Conservation (phyloP, 2,113 vertebrate species). For the Laticauda colubrina region DNA sequence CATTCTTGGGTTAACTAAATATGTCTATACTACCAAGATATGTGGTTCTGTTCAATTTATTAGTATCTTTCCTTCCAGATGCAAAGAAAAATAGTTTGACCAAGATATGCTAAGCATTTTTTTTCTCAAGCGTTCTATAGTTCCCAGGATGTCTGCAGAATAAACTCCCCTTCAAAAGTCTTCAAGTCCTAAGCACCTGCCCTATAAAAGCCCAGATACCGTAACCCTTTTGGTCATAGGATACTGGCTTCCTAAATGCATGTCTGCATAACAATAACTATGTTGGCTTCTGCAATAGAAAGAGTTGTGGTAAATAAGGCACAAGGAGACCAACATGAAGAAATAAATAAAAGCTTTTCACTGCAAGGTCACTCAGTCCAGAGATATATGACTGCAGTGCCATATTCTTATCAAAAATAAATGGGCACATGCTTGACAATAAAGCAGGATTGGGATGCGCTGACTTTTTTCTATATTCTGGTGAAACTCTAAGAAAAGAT, state of each 20-base stretch:
- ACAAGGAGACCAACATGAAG: not conserved
- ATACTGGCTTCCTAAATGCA: not conserved
- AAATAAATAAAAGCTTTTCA: not conserved
- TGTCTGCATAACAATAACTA: not conserved
- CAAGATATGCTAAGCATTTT: not conserved
- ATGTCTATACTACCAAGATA: not conserved
- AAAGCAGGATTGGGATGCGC: not conserved
- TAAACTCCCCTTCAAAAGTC: not conserved
- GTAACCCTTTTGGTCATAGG: not conserved
- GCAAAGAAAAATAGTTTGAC: not conserved
- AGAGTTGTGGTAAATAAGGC: not conserved
- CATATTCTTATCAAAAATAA: slow-evolving; percentile 1
- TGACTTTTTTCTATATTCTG: not conserved
- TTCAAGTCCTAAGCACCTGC: not conserved
- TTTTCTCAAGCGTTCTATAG: not conserved
- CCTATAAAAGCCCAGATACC: not conserved
- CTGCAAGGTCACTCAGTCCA: not conserved
- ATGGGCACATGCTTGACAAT: not conserved
- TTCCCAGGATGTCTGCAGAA: not conserved
- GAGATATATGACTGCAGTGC: not conserved
- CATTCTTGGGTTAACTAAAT: not conserved
- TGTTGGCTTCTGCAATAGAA: not conserved
- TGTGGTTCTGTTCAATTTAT: not conserved
- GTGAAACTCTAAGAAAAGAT: not conserved
- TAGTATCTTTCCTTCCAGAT: not conserved